These are phyloP conservation scores for Chiroxiphia lanceolata DNA, from an alignment of 2,797 vertebrate genomes.

Conservation along the genomic window DNA sequence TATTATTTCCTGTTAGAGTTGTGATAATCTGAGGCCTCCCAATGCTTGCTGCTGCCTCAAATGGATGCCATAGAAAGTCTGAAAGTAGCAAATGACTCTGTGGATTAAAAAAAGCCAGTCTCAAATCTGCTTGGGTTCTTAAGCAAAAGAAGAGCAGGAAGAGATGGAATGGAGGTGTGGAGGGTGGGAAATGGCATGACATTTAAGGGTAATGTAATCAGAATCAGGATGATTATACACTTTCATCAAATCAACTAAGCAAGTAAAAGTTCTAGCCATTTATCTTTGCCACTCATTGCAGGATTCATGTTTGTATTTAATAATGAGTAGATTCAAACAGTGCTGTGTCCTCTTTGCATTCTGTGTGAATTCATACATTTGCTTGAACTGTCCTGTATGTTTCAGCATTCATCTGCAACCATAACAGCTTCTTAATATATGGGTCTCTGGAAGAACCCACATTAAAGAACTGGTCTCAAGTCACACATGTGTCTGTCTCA, in stretches of 20 bases:
- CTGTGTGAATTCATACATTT: neutral
- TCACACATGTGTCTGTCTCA: conserved; percentile 88
- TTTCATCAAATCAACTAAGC: neutral
- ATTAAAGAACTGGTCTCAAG: conserved; percentile 83
- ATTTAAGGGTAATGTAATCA: neutral
- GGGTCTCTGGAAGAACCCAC: conserved; percentile 88
- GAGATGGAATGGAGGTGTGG: neutral
- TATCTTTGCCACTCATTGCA: neutral
- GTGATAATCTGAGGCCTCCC: neutral
- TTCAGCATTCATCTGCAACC: conserved; percentile 94
- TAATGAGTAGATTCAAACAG: neutral
- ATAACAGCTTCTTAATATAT: conserved; percentile 96
- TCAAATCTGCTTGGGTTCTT: neutral
- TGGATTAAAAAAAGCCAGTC: neutral
- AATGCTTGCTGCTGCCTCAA: neutral
- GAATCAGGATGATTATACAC: neutral
- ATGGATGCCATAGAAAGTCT: neutral
- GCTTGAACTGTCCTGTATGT: conserved; percentile 26
- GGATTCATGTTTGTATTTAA: neutral
- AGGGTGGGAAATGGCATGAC: neutral
- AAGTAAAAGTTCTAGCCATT: neutral
- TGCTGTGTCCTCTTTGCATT: neutral
- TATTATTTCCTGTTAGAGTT: neutral
- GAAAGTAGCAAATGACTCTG: neutral
- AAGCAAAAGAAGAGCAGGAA: neutral